phyloP scores from a whole-genome alignment of 2,797 vertebrate species.

The Myiotriccus ornatus region DNA sequence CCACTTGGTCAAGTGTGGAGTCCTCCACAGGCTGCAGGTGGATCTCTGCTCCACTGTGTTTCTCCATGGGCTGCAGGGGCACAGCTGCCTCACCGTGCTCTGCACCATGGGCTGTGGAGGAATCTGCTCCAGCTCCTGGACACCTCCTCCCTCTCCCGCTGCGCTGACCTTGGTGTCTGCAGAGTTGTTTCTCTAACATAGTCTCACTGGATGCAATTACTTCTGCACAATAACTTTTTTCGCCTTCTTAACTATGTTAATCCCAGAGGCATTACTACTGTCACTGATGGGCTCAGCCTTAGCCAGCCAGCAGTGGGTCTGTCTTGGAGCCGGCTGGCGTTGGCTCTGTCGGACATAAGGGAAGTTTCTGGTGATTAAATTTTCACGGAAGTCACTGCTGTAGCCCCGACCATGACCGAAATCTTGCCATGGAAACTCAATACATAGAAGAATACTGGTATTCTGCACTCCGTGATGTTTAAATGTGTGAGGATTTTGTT shows the following conservation, averaged over 20 bases:
- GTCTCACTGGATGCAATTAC: not conserved
- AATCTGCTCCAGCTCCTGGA: not conserved
- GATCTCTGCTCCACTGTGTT: not conserved
- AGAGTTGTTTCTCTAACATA: not conserved
- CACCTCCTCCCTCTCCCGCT: not conserved
- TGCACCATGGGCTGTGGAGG: accelerated
- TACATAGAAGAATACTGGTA: not conserved
- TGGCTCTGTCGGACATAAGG: not conserved
- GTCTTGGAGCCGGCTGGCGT: not conserved
- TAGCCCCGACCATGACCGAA: not conserved
- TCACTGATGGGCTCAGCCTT: not conserved
- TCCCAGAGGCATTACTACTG: not conserved
- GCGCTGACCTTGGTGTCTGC: not conserved
- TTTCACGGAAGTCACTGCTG: not conserved
- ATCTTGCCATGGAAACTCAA: not conserved
- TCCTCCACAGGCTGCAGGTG: not conserved
- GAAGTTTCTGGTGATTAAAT: not conserved
- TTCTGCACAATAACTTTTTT: not conserved
- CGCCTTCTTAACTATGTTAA: not conserved
- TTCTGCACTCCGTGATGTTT: not conserved
- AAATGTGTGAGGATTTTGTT: not conserved
- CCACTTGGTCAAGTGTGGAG: not conserved
- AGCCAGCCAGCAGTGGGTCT: not conserved
- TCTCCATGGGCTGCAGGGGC: not conserved
- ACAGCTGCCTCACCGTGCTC: not conserved